Conservation (phyloP, 2,113 vertebrate species). For the Nyctibius bracteatus region DNA sequence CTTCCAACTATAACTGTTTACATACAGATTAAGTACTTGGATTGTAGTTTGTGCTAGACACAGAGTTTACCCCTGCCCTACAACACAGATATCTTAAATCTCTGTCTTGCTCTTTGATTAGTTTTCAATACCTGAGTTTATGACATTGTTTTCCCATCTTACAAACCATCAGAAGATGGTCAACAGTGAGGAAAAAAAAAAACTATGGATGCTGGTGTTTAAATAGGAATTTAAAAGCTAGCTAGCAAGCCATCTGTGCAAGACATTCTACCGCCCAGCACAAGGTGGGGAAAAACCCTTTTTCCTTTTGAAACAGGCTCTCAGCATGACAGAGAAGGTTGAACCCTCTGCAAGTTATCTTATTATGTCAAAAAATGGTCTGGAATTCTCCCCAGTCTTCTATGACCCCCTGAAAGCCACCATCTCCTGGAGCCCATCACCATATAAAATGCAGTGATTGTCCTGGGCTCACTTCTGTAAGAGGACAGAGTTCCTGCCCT, state of each 20-base stretch:
- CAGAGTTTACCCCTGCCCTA: neutral
- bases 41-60: neutral
- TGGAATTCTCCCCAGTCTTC: neutral
- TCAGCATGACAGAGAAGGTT: neutral
- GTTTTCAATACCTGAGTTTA: neutral
- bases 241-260: neutral
- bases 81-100: neutral
- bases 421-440: neutral
- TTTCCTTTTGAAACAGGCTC: neutral
- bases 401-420: neutral
- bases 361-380: neutral
- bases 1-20: neutral
- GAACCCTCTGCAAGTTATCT: neutral
- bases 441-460: neutral
- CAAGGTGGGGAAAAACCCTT: rapidly evolving
- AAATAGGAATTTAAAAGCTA: neutral
- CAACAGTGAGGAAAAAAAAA: neutral
- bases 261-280: neutral
- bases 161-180: neutral
- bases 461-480: neutral
- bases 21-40: neutral
- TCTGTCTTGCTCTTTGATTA: neutral
- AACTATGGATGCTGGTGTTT: neutral
- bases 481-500: neutral
- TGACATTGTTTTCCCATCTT: neutral